phyloP scores from a whole-genome alignment of 2,888 invertebrate genomes.

The Ecliptopera silaceata region DNA sequence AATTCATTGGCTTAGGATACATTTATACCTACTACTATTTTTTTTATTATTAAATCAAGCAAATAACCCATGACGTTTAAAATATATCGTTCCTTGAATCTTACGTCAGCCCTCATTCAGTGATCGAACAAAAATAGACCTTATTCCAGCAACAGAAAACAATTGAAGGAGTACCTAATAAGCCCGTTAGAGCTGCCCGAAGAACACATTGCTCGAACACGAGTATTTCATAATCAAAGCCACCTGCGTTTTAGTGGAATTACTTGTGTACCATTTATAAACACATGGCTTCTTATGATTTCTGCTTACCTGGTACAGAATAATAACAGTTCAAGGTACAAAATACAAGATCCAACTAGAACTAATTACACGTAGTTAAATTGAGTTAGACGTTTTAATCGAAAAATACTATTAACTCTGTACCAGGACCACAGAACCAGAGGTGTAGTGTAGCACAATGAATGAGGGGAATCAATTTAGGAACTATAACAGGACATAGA shows the following conservation, averaged over 20 bases:
- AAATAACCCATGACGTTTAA: constrained; percentile 52
- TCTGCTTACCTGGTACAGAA: constrained; percentile 27
- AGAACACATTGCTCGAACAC: constrained; percentile 57
- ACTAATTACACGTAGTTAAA: no score
- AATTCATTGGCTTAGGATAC: no score
- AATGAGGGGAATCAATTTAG: constrained; percentile 10
- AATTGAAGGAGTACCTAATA: constrained; percentile 29
- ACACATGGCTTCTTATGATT: constrained; percentile 21
- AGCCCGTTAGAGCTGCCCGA: constrained; percentile 33
- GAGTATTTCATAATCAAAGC: constrained; percentile 64
- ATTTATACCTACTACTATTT: no score
- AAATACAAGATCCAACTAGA: no score
- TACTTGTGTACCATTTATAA: constrained; percentile 13
- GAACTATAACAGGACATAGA: neutral
- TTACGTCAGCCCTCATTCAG: constrained; percentile 1
- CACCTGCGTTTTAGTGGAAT: constrained; percentile 28
- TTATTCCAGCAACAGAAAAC: constrained; percentile 35
- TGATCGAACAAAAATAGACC: constrained; percentile 31
- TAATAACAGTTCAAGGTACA: neutral
- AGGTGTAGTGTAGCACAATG: neutral
- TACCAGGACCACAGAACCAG: constrained; percentile 4
- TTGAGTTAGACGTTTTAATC: neutral
- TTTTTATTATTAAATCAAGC: constrained; percentile 6
- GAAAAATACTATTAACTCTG: neutral
- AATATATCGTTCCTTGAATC: constrained; percentile 50